Evolutionary conservation across 2,113 vertebrate genomes (phyloP).

Genomic region (Carassius carassius): DNA sequence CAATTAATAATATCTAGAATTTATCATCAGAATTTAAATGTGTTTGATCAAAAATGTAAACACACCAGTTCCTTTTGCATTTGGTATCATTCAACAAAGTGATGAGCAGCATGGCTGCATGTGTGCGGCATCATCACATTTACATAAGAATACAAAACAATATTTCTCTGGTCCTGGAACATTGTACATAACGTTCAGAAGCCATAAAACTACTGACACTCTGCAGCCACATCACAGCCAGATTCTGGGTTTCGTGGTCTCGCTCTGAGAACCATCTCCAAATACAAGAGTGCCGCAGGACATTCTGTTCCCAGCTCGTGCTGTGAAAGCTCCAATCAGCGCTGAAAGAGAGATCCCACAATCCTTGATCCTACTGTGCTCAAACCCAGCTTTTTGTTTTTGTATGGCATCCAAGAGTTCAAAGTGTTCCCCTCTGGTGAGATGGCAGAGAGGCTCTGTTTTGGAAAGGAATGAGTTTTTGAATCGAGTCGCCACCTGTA

Average conservation of each 20-base stretch:
- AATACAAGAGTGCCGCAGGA: conserved; percentile 58
- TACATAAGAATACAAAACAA: conserved; percentile 43
- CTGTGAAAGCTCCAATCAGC: conserved; percentile 47
- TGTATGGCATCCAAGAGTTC: conserved; percentile 34
- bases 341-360: conserved; percentile 44
- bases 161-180: conserved; percentile 19
- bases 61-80: background rate
- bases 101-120: conserved; percentile 11
- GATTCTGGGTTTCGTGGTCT: conserved; percentile 35
- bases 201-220: conserved; percentile 55
- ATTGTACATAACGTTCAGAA: conserved; percentile 51
- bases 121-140: conserved; percentile 13
- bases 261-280: conserved; percentile 36
- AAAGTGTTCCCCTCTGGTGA: conserved; percentile 46
- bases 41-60: background rate
- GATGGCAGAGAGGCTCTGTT: conserved; percentile 4
- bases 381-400: conserved; percentile 23
- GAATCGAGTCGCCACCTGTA: conserved; percentile 24
- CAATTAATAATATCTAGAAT: background rate
- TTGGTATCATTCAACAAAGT: background rate
- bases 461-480: conserved; percentile 3
- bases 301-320: conserved; percentile 63
- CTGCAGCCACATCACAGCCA: conserved; percentile 59
- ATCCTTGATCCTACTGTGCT: conserved; percentile 14
- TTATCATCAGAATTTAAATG: background rate